A percentile compares a stretch with the other conserved stretches of the same genome.
phyloP scores from a whole-genome alignment of 2,888 invertebrate genomes.

The Idaea dimidiata region DNA sequence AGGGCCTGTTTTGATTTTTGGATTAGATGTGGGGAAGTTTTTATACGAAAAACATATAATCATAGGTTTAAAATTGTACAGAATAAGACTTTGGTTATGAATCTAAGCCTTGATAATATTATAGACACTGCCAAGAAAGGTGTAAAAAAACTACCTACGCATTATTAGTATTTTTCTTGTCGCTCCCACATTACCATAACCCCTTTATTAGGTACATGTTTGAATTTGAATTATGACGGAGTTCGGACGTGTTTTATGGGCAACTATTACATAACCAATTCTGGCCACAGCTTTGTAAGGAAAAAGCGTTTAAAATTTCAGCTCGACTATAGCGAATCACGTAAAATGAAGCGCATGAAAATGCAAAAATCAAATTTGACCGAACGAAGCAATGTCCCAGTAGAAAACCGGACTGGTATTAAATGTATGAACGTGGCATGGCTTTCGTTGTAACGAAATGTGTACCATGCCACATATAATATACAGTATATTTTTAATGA shows the following conservation, averaged over 20 bases:
- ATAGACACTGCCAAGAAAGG: background rate
- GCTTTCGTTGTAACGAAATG: background rate
- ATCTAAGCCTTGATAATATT: background rate
- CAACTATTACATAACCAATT: background rate
- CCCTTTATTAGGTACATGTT: background rate
- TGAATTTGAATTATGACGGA: background rate
- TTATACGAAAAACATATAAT: background rate
- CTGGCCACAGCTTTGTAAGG: background rate
- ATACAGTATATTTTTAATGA: background rate
- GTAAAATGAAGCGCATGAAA: background rate
- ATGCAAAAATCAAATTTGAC: background rate
- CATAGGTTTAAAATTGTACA: background rate
- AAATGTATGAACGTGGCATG: no score
- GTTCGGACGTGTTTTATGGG: background rate
- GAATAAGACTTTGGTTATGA: background rate
- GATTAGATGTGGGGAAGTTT: constrained; percentile 2
- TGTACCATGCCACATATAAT: background rate
- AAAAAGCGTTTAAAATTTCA: background rate
- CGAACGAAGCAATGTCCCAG: background rate
- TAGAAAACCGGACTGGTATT: background rate
- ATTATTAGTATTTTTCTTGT: background rate
- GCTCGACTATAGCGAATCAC: no score
- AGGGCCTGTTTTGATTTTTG: constrained; percentile 7
- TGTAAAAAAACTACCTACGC: background rate
- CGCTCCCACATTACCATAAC: background rate